Evolutionary conservation across 2,888 invertebrate genomes (phyloP).

Genomic region (Liodrosophila aerea): DNA sequence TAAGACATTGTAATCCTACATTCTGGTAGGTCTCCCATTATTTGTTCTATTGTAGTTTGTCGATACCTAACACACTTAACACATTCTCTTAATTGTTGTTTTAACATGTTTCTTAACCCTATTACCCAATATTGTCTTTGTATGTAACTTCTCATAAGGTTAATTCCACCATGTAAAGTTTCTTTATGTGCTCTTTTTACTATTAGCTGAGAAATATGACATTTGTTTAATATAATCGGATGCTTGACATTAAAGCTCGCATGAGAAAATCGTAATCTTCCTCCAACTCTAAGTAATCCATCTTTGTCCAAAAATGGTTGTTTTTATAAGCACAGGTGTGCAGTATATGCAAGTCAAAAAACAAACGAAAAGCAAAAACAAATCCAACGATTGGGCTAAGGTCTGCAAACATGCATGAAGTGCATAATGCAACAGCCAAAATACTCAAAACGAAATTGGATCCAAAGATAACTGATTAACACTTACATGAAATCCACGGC

Average conservation of each 20-base stretch:
- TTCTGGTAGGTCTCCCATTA: constrained; percentile 8
- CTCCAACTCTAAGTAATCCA: constrained; percentile 1
- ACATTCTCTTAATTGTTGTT: constrained; percentile 6
- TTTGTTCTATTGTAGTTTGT: constrained; percentile 6
- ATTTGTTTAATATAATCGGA: constrained; percentile 1
- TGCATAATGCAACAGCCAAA: no score
- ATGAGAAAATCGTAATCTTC: background rate
- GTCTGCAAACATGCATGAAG: no score
- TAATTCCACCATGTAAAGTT: constrained; percentile 11
- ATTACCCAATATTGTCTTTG: constrained; percentile 17
- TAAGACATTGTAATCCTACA: background rate
- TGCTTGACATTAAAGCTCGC: background rate
- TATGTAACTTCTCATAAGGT: constrained; percentile 14
- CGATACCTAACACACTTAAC: constrained; percentile 8
- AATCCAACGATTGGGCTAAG: no score
- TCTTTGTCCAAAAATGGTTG: constrained; percentile 3
- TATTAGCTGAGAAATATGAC: background rate
- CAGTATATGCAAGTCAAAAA: no score
- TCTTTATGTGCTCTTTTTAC: constrained; percentile 3
- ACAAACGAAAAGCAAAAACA: no score
- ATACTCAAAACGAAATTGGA: no score
- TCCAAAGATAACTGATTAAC: no score
- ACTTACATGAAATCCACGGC: no score
- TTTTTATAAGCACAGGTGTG: no score
- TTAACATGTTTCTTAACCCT: constrained; percentile 2